phyloP scores from a whole-genome alignment of 2,113 vertebrate species.

The Triplophysa siluroides region DNA sequence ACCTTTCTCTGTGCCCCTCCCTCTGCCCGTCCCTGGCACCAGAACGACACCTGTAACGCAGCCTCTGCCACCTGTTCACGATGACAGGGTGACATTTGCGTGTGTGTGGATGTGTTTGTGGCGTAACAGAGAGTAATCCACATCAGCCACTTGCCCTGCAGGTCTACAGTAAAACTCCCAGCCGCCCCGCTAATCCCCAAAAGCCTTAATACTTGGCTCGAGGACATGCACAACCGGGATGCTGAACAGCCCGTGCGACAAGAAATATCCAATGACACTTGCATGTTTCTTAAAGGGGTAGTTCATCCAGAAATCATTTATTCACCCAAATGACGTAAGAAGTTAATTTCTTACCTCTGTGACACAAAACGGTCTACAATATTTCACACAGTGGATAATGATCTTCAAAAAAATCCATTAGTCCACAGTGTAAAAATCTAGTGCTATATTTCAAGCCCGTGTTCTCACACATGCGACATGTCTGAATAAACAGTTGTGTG shows the following conservation, averaged over 20 bases:
- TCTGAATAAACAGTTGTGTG: no score
- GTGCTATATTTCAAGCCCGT: no score
- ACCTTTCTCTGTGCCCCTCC: conserved; percentile 3
- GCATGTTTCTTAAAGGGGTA: neutral
- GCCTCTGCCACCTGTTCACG: conserved; percentile 37
- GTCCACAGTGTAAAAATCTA: no score
- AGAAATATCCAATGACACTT: conserved; percentile 28
- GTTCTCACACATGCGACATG: no score
- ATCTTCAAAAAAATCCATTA: no score
- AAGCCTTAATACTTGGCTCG: conserved; percentile 39
- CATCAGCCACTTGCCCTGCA: conserved; percentile 56
- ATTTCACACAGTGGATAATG: no score
- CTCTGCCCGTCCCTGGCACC: conserved; percentile 5
- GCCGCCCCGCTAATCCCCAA: conserved; percentile 53
- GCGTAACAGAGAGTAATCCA: conserved; percentile 64
- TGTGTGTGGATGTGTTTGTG: conserved; percentile 30
- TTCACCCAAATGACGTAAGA: no score
- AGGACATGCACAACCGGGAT: conserved; percentile 3
- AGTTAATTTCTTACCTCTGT: no score
- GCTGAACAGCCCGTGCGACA: conserved; percentile 3
- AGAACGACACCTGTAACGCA: conserved; percentile 19
- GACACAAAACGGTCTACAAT: no score
- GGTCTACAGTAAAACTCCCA: conserved; percentile 38
- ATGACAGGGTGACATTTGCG: neutral
- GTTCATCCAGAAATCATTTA: neutral